Conservation (phyloP, 2,888 invertebrate genomes). For the Heliothis peltigera region DNA sequence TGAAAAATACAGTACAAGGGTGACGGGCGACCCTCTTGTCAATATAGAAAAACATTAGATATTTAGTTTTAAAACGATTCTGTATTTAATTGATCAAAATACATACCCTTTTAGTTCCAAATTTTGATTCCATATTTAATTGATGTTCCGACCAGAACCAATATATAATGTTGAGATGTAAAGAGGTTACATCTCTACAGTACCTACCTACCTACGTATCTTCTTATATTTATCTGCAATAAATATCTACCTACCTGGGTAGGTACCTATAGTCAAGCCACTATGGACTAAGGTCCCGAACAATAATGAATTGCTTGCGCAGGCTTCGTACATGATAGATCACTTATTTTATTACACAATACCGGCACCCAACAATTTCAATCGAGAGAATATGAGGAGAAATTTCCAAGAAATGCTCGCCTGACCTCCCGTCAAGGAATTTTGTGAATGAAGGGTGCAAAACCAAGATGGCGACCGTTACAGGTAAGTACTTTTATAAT, state of each 20-base stretch:
- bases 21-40: too few species aligned
- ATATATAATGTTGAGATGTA: too few species aligned
- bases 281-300: conserved; percentile 12
- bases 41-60: too few species aligned
- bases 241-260: neutral
- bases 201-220: too few species aligned
- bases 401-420: conserved; percentile 74
- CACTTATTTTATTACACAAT: conserved; percentile 43
- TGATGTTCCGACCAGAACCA: too few species aligned
- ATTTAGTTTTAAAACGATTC: too few species aligned
- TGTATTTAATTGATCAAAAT: too few species aligned
- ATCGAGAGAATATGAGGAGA: conserved; percentile 54
- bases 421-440: conserved; percentile 71
- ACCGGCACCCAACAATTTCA: conserved; percentile 41
- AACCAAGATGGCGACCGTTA: conserved; percentile 64
- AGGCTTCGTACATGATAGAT: conserved; percentile 42
- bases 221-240: neutral
- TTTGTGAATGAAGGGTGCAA: conserved; percentile 73
- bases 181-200: too few species aligned
- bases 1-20: too few species aligned
- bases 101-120: too few species aligned
- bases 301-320: conserved; percentile 35
- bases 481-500: conserved; percentile 69
- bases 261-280: neutral
- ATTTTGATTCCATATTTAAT: too few species aligned